These are phyloP conservation scores for Leptothorax acervorum DNA, from an alignment of 2,888 invertebrate genomes.

Conservation along the genomic window DNA sequence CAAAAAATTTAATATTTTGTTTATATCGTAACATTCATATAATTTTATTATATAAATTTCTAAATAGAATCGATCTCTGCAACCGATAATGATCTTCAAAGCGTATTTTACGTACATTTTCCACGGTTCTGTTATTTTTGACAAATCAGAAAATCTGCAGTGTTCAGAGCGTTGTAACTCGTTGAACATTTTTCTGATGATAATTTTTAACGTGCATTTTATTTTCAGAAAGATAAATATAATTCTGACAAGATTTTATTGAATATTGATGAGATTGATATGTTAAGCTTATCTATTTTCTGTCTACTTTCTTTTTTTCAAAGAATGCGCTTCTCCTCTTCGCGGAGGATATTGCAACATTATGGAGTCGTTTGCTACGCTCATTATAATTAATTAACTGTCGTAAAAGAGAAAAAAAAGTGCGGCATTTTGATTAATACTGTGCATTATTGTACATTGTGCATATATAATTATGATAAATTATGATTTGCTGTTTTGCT, in stretches of 20 bases:
- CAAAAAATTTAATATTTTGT: neutral
- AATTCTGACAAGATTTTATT: neutral
- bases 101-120: neutral
- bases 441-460: neutral
- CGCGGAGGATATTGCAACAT: neutral
- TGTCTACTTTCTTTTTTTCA: conserved; percentile 24
- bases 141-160: neutral
- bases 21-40: neutral
- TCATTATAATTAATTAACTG: conserved; percentile 31
- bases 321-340: neutral
- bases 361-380: neutral
- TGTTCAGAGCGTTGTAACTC: neutral
- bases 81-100: neutral
- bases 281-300: neutral
- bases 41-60: neutral
- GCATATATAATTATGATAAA: neutral
- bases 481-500: neutral
- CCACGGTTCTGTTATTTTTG: neutral
- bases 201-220: neutral
- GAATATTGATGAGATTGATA: neutral
- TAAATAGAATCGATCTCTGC: neutral
- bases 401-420: neutral
- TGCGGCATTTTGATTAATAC: neutral
- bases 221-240: neutral
- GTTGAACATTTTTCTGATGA: neutral